Percentiles rank a stretch among this genome's conserved stretches.
phyloP scores from a whole-genome alignment of 1,140 invertebrate genomes.

The Anastrepha ludens region DNA sequence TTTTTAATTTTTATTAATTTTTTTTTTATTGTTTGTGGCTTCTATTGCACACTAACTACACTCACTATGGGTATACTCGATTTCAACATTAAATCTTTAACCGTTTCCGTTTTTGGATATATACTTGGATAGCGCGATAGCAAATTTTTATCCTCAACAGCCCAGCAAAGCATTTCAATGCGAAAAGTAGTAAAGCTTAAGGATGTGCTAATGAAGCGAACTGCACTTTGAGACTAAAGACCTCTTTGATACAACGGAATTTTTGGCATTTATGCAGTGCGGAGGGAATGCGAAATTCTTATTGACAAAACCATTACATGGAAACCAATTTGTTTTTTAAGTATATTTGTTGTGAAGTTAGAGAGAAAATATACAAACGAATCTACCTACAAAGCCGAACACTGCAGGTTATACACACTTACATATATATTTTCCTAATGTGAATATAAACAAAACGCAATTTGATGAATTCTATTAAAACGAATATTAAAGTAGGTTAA shows the following conservation, averaged over 20 bases:
- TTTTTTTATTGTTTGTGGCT: slow-evolving; percentile 10
- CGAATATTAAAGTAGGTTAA: too few relatives aligned
- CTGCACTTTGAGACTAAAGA: neutral
- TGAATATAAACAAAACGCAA: too few relatives aligned
- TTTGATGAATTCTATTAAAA: too few relatives aligned
- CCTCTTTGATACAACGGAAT: neutral
- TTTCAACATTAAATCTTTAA: slow-evolving; percentile 68
- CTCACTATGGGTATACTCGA: slow-evolving; percentile 73
- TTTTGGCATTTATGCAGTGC: neutral
- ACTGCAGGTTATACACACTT: too few relatives aligned
- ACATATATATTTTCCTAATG: too few relatives aligned
- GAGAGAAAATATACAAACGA: too few relatives aligned
- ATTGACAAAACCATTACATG: slow-evolving; percentile 50
- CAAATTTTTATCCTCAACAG: slow-evolving; percentile 66
- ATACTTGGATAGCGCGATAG: slow-evolving; percentile 66
- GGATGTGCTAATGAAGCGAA: neutral
- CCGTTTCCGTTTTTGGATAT: slow-evolving; percentile 65
- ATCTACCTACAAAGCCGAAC: too few relatives aligned
- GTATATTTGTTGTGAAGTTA: neutral
- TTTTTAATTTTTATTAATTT: slow-evolving; percentile 1
- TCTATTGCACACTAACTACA: slow-evolving; percentile 55
- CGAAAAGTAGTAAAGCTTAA: neutral
- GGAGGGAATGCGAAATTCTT: slow-evolving; percentile 5
- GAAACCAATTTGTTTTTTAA: neutral
- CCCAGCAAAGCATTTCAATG: slow-evolving; percentile 68